Conservation (phyloP, 2,113 vertebrate species). For the Mellivora capensis region DNA sequence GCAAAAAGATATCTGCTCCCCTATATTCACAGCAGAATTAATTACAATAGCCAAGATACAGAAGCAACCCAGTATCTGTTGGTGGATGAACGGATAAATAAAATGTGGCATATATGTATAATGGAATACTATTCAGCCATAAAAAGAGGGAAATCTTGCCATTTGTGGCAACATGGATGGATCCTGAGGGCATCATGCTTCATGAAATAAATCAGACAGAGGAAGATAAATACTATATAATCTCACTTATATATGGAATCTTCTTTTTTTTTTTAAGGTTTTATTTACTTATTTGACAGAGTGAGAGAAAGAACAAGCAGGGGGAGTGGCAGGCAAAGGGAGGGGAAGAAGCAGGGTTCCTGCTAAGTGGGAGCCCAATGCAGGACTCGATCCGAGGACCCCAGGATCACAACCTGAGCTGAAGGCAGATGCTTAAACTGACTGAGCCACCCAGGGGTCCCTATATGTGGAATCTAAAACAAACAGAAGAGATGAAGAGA, state of each 20-base stretch:
- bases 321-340: not conserved
- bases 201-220: not conserved
- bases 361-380: no score
- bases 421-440: no score
- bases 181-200: not conserved
- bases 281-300: not conserved
- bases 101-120: no score
- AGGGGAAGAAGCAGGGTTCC: no score
- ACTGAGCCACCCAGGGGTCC: no score
- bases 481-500: not conserved
- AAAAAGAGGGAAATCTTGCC: not conserved
- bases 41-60: not conserved
- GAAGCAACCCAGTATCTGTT: not conserved
- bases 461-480: not conserved
- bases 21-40: not conserved
- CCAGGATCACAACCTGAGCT: no score
- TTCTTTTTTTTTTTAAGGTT: not conserved
- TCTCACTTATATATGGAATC: not conserved
- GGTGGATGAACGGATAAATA: not conserved
- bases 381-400: no score
- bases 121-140: not conserved
- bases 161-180: not conserved
- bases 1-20: not conserved
- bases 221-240: not conserved
- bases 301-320: no score